Base-by-base conservation (phyloP, 2,797 vertebrate species). In the Tenualosa ilisha region DNA sequence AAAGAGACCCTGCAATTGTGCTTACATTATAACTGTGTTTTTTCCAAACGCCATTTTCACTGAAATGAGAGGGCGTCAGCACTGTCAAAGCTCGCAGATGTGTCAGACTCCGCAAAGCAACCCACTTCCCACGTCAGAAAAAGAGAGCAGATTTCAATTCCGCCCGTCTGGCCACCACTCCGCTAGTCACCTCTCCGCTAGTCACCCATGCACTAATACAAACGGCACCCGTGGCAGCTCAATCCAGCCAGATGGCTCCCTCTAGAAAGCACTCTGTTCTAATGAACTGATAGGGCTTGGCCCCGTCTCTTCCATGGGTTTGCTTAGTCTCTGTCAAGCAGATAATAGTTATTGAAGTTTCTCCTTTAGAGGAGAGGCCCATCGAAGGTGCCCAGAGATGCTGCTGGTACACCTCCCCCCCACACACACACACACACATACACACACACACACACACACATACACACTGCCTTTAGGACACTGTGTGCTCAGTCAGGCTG, bases 1-100 rank as follows among this genome's bases (percentile, higher is more conserved):
- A 43, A 75, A 75, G 15, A 40, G 37, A 75, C 68, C 68, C 68
- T 75, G 31, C 68, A 75, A 75, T 75, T 75, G 68, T 43, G 68
- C 68, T 40, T 43, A 43, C 37, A 43, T 75, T 43, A 75, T 75
- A 22, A 75, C 37, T 75, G 17, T 75, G 13, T 65, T 65, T 75
- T 43, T 75, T 11, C 31, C 68, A 75, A 43, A 75, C 6, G 12
- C 13, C 68, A 75, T 75, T 75, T 12, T 75, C 5, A 43, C 40
- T 75, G 15, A 43, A 75, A 75, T 75, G 68, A 75, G 37, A 20
- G 68, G 68, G 68, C 13, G 63, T 2, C 63, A 37, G 68, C 37
- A 13, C 68, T 17, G 5, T 15, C 68, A 15, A 15, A 37, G 15
- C 13, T 20, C 37, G 3, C 68, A 75, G 31, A 75, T 75, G 37